phyloP scores from a whole-genome alignment of 1,140 invertebrate genomes.

The Hirudo medicinalis region DNA sequence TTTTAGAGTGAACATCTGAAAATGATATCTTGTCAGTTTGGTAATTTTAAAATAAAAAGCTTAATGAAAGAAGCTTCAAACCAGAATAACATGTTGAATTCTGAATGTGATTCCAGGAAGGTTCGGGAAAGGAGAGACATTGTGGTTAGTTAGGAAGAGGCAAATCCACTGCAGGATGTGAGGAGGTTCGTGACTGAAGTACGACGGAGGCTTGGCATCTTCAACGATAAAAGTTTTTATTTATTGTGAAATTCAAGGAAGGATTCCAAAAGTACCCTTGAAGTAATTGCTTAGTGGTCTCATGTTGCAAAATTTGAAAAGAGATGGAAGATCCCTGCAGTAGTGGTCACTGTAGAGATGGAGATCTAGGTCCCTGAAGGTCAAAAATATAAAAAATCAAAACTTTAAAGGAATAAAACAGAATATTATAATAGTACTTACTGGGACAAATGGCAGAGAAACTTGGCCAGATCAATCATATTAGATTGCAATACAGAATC shows the following conservation, averaged over 20 bases:
- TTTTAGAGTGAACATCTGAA: no score
- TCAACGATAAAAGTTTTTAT: conserved; percentile 22
- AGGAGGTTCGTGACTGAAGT: background rate
- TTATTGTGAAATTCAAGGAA: no score
- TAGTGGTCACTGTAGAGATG: conserved; percentile 64
- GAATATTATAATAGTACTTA: conserved; percentile 18
- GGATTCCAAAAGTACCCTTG: no score
- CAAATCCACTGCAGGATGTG: background rate
- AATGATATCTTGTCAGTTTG: background rate
- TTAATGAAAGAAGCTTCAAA: background rate
- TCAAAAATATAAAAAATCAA: conserved; percentile 5
- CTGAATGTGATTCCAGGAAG: conserved; percentile 42
- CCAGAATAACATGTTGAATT: conserved; percentile 12
- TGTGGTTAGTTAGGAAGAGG: background rate
- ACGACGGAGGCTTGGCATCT: no score
- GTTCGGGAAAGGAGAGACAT: conserved; percentile 52
- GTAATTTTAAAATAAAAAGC: background rate
- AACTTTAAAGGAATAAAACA: background rate
- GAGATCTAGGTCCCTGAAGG: conserved; percentile 54
- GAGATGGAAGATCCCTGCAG: conserved; percentile 64
- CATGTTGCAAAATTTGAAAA: conserved; percentile 35
- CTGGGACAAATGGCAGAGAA: conserved; percentile 62
- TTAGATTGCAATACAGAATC: conserved; percentile 56
- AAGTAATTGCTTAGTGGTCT: conserved; percentile 23
- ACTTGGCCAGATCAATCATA: conserved; percentile 53